Conservation (phyloP, 2,888 invertebrate species). For the Nycteola revayana region DNA sequence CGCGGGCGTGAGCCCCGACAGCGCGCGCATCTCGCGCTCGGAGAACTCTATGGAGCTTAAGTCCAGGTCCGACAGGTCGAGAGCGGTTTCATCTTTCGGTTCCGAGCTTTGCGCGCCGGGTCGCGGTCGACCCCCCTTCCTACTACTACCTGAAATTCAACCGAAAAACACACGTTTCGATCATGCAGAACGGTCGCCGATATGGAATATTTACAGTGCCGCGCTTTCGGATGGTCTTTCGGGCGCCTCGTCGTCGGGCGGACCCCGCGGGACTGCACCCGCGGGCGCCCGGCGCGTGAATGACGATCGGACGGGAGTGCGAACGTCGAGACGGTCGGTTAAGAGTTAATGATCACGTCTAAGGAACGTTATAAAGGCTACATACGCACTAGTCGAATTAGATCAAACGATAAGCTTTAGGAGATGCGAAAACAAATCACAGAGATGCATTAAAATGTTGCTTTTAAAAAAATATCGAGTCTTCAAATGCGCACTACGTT, state of each 20-base stretch:
- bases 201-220: conserved; percentile 73
- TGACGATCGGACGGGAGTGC: conserved; percentile 29
- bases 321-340: conserved; percentile 60
- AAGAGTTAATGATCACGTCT: conserved; percentile 63
- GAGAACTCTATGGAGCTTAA: conserved; percentile 85
- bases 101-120: conserved; percentile 41
- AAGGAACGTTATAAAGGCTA: conserved; percentile 39
- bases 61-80: conserved; percentile 85
- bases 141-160: conserved; percentile 77
- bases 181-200: conserved; percentile 79
- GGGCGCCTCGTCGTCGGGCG: conserved; percentile 22
- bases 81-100: conserved; percentile 49
- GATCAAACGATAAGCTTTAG: conserved; percentile 66
- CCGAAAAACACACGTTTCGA: conserved; percentile 80
- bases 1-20: conserved; percentile 87
- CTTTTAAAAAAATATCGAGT: conserved; percentile 54
- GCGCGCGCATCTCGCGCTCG: conserved; percentile 85
- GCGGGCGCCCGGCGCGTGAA: conserved; percentile 1
- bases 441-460: conserved; percentile 81
- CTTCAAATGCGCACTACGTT: conserved; percentile 65
- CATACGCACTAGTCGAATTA: conserved; percentile 54
- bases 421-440: conserved; percentile 68
- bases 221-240: conserved; percentile 20
- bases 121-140: conserved; percentile 64
- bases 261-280: not conserved